Evolutionary conservation across 2,113 vertebrate genomes (phyloP).

Genomic region (Sylvilagus bachmani): DNA sequence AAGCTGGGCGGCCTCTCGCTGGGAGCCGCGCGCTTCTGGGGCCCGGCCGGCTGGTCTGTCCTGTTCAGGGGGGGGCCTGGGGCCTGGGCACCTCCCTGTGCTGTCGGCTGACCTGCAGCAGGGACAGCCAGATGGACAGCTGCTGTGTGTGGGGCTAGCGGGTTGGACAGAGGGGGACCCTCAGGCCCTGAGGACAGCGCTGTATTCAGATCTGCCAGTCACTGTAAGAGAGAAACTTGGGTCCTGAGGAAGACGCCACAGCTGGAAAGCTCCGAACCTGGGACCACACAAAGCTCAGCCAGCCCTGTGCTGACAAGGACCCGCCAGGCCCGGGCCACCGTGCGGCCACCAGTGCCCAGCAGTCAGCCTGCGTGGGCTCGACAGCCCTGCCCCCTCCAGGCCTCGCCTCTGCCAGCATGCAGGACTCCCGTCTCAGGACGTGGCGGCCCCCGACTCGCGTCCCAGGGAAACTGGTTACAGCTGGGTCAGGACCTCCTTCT

Average conservation of each 20-base stretch:
- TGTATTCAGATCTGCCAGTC: neutral
- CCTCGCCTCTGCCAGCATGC: too few species aligned
- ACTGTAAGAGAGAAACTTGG: neutral
- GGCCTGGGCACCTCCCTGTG: neutral
- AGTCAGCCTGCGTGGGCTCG: too few species aligned
- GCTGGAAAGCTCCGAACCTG: neutral
- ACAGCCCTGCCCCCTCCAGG: too few species aligned
- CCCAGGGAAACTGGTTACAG: rapidly evolving
- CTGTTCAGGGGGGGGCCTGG: neutral
- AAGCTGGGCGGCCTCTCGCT: neutral
- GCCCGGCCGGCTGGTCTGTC: neutral
- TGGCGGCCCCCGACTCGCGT: neutral
- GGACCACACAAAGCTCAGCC: too few species aligned
- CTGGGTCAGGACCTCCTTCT: rapidly evolving
- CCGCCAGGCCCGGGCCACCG: neutral
- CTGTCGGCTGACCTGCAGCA: neutral
- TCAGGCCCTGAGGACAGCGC: neutral
- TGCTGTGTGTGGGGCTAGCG: neutral
- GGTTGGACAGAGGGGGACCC: neutral
- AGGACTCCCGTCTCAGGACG: neutral
- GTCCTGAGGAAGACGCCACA: neutral
- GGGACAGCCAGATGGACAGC: neutral
- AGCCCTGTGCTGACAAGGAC: too few species aligned
- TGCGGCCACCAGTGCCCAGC: neutral
- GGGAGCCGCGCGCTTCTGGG: neutral